Base-by-base conservation (phyloP, 1,140 invertebrate genomes). In the Gryon sp. region DNA sequence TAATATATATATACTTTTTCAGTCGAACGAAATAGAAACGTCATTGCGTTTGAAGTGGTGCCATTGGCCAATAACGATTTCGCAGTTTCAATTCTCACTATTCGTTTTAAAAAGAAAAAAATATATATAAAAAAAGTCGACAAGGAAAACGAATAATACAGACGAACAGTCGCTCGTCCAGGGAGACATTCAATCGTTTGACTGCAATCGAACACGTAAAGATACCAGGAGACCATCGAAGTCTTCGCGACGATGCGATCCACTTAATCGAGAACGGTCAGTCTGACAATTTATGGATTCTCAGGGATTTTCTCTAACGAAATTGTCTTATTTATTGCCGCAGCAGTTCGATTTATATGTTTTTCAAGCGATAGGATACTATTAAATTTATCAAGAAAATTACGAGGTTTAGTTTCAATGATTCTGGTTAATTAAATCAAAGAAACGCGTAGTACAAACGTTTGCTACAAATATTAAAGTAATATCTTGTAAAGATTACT, bases 121-220 rank as follows among this genome's bases (percentile, higher is more conserved):
- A 50, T n/a, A n/a, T n/a, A n/a, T n/a, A 69, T n/a, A 40, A 65
- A 78, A 72, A 70, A 73, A 63, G 36, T 46, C 18, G 36, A 72
- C 55, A 74, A 66, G 38, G 70, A 74, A 57, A 65, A 72, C 72
- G 76, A 80, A 76, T 82, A 82, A 73, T 78, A 80, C 74, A 53
- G 69, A 55, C 43, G 70, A 66, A 78, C 72, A 66, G 74, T 84
- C 75, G 65, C 60, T 82, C 82, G 84, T 82, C 82, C 62, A 73
- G 84, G 84, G 84, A 86, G 81, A 84, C 83, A 84, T 86, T 86
- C 75, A 80, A 84, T 81, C 80, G 82, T 79, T 78, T 77, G 72
- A 81, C 73, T 76, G 73, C 79, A 70, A 80, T 81, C 70, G 70
- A 72, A 77, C 75, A 60, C 78, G 78, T 70, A 76, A 82, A 80